Base-by-base conservation (phyloP, 2,113 vertebrate genomes). In the Festucalex cinctus region DNA sequence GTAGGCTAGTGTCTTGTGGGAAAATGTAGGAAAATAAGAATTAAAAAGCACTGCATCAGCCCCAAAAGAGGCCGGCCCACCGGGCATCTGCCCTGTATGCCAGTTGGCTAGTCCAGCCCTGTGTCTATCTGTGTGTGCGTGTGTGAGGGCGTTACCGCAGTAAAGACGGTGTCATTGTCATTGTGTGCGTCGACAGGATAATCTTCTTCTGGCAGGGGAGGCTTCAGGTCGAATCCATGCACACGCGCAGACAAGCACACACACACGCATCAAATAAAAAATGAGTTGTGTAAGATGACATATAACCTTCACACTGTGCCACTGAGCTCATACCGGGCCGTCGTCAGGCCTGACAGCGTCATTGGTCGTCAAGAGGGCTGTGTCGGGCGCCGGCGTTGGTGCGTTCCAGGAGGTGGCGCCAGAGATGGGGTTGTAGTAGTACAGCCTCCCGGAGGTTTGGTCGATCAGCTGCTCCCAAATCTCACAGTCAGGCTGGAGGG, bases 131-230 rank as follows among this genome's bases (percentile, higher is more conserved):
- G n/a, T 67, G 49, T 43, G 9, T 56, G n/a, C 37, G 35, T 41
- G 32, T 28, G 39, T 65, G 62, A 41, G 48, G 9, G 26, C 6
- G 44, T 19, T 51, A 65, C 64, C 46, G 10, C 5, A 6, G 68
- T 64, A 16, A 82, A 82, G 10, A 78, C 72, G 3, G 48, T 0
- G 6, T 72, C 63, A 12, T 74, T 49, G 17, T 53, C 63, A 10
- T 69, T 39, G 14, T 43, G 53, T 0, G 14, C 5, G 0, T 77
- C 76, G 0, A 89, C 75, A 0, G 90, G 92, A 70, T 94, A 97
- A 73, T 95, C 95, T 14, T 96, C 94, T 44, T 93, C 90, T 0
- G 96, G 96, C 53, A 97, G 94, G 0, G 94, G 94, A 0, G 95
- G 96, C 95, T 98, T 81, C 28, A 60, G 26, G 41, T 0, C 17